Evolutionary conservation across 2,113 vertebrate genomes (phyloP), one percentile per base, ranked within the genome.

Genomic region (Toxotes jaculatrix): DNA sequence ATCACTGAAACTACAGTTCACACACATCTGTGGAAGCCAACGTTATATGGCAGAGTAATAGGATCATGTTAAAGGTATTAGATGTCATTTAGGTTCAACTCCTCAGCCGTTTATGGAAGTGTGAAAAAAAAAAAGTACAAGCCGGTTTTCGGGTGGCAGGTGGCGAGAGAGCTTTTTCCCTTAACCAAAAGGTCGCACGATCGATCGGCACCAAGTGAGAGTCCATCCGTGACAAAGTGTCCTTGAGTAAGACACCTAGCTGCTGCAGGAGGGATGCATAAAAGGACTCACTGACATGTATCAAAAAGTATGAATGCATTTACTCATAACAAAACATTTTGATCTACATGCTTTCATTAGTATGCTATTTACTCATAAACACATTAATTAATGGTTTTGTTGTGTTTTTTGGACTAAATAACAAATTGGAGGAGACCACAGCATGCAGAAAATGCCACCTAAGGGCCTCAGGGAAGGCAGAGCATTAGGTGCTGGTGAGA

Each of bases 401-500:
- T 65, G n/a, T 12, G n/a, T 23, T 73, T 86, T 61, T 65, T 23
- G 5, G 31, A 63, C 72, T 71, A 60, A 76, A 74, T 85, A 75
- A 82, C 60, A 36, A 90, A 55, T 60, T 21, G 3, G 14, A 1
- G 4, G 55, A n/a, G 57, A 80, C 62, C 53, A 79, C 67, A 74
- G 14, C 63, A 63, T 83, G 90, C 92, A 74, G 53, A 71, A 96
- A 96, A 97, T 95, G 92, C 82, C 95, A 96, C 86, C 93, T 90
- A 83, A 88, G 75, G 91, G 91, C 95, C 95, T 88, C 43, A 16
- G 89, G 95, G 93, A 91, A 93, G 55, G 88, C 93, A 93, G 89
- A 94, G 88, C 92, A 90, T 93, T 95, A 93, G 65, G 42, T 84
- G 57, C 81, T 59, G 78, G 91, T 92, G 91, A 95, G 94, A 94